Conservation (phyloP, 2,888 invertebrate species). For the Erpobdella octoculata region DNA sequence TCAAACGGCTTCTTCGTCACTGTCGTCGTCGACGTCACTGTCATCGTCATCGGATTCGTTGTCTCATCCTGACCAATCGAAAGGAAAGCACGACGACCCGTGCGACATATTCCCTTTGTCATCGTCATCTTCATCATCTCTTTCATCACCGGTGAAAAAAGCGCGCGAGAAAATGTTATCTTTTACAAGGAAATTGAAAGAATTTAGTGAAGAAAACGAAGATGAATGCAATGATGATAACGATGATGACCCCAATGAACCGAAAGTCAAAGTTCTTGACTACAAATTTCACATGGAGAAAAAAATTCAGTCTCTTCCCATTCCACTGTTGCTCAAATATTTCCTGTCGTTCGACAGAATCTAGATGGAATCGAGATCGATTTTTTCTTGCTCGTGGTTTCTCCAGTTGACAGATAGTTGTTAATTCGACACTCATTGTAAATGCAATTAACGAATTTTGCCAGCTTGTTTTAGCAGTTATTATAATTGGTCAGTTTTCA, state of each 20-base stretch:
- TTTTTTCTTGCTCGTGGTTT: too few species aligned
- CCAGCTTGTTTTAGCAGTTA: too few species aligned
- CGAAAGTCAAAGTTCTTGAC: background rate
- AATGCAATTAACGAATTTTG: too few species aligned
- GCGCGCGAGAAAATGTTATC: too few species aligned
- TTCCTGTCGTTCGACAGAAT: background rate
- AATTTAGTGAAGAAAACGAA: background rate
- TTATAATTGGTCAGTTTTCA: too few species aligned
- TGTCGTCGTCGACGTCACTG: background rate
- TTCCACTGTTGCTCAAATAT: slow-evolving; percentile 1
- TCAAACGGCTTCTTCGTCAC: background rate
- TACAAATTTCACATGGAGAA: background rate
- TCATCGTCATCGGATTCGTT: background rate
- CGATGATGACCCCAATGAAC: background rate
- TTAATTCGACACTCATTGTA: too few species aligned
- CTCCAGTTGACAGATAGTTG: too few species aligned
- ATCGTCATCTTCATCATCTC: background rate
- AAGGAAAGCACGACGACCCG: background rate
- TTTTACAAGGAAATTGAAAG: background rate
- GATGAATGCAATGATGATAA: background rate
- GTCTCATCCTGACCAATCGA: background rate
- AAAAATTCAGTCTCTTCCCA: background rate
- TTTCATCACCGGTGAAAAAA: too few species aligned
- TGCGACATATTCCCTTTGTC: background rate
- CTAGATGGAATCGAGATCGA: too few species aligned